These are phyloP conservation scores for Dione vanillae DNA, from an alignment of 2,888 invertebrate genomes.

Conservation along the genomic window DNA sequence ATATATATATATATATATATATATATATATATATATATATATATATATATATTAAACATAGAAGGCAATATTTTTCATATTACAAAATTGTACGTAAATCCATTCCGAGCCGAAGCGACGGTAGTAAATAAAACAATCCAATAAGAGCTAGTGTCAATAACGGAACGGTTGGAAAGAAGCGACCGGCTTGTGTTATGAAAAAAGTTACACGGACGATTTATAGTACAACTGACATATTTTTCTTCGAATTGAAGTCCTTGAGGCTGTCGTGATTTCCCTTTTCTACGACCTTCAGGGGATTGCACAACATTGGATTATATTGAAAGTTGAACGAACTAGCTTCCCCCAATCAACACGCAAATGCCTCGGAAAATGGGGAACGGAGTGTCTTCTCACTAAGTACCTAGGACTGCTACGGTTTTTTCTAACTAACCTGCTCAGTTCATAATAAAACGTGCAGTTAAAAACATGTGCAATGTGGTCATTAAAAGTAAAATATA, in stretches of 20 bases:
- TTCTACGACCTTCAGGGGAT: no score
- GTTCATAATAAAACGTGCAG: no score
- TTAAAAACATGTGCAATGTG: no score
- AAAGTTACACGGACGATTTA: constrained; percentile 36
- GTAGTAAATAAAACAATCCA: constrained; percentile 43
- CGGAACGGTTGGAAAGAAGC: constrained; percentile 17
- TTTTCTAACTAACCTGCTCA: no score
- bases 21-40: background rate
- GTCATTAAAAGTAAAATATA: no score
- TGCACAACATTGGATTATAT: no score
- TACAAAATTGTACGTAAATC: constrained; percentile 23
- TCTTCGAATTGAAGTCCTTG: background rate
- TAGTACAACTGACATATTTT: constrained; percentile 12
- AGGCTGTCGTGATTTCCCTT: background rate
- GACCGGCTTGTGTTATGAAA: constrained; percentile 38
- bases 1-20: no score
- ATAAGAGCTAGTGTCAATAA: constrained; percentile 42
- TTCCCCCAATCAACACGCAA: no score
- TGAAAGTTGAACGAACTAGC: no score
- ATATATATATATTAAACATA: background rate
- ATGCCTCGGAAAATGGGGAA: no score
- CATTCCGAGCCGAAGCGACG: constrained; percentile 14
- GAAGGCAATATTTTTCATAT: constrained; percentile 21
- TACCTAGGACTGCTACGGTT: no score
- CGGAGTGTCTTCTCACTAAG: no score